A percentile compares a stretch with the other conserved stretches of the same genome.
phyloP scores from a whole-genome alignment of 2,797 vertebrate genomes.

The Neosilurus hyrtlii region DNA sequence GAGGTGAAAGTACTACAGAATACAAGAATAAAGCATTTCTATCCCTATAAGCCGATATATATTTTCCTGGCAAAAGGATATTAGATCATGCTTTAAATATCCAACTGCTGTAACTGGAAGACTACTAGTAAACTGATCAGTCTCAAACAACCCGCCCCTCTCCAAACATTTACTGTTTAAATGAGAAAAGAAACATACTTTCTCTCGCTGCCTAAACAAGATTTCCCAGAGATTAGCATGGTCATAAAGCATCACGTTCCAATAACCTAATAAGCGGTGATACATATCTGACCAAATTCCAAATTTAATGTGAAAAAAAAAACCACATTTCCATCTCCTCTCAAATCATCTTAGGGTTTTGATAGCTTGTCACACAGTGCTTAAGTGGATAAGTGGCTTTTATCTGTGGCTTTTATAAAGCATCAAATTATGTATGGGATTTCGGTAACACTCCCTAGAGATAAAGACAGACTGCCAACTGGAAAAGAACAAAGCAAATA shows the following conservation, averaged over 20 bases:
- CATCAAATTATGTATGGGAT: constrained; percentile 45
- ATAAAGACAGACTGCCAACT: constrained; percentile 27
- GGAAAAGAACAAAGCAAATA: constrained; percentile 34
- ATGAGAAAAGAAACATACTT: background rate
- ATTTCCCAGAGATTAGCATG: constrained; percentile 36
- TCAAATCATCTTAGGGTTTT: constrained; percentile 16
- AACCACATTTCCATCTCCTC: constrained; percentile 12
- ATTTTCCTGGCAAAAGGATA: background rate
- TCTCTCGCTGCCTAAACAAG: constrained; percentile 31
- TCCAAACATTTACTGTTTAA: background rate
- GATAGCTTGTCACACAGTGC: constrained; percentile 3
- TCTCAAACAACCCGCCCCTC: background rate
- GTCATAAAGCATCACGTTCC: background rate
- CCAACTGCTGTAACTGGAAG: background rate
- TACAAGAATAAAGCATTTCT: background rate
- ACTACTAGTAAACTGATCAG: background rate
- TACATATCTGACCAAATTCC: constrained; percentile 37
- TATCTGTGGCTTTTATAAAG: constrained; percentile 35
- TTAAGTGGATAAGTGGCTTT: constrained; percentile 45
- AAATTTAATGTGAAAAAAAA: constrained; percentile 39
- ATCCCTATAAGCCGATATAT: background rate
- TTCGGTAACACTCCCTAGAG: constrained; percentile 34
- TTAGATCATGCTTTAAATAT: background rate
- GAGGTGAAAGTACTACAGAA: background rate
- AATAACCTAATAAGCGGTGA: constrained; percentile 28